Percentiles rank a stretch among this genome's conserved stretches.
Conservation (phyloP, 2,113 vertebrate genomes). For the Spheniscus mendiculus region DNA sequence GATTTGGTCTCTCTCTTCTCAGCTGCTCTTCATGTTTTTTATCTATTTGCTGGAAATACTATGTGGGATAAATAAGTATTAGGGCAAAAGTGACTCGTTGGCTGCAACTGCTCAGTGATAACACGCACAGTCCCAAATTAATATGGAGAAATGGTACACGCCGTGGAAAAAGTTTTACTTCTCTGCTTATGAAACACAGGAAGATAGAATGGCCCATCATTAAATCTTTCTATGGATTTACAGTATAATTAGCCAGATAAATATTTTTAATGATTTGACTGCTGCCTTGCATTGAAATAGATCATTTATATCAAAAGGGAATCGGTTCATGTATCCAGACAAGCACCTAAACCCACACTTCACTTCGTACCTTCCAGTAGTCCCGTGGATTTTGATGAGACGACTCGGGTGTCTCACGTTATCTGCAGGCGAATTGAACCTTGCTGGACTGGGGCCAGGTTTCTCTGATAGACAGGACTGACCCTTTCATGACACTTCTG, state of each 20-base stretch:
- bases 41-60: background rate
- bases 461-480: background rate
- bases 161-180: background rate
- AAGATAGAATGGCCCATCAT: background rate
- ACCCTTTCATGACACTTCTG: background rate
- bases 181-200: background rate
- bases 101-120: background rate
- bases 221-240: background rate
- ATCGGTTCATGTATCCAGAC: background rate
- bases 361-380: background rate
- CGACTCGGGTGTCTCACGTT: background rate
- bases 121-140: background rate
- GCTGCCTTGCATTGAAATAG: background rate
- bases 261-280: background rate
- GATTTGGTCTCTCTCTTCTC: background rate
- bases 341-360: background rate
- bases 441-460: background rate
- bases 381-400: background rate
- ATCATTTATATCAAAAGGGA: background rate
- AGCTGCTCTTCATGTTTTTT: background rate
- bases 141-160: accelerated
- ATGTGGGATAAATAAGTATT: background rate
- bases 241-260: background rate
- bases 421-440: background rate
- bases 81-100: background rate